These are phyloP conservation scores for Chorisops tibialis DNA, from an alignment of 2,888 invertebrate genomes.

Conservation along the genomic window DNA sequence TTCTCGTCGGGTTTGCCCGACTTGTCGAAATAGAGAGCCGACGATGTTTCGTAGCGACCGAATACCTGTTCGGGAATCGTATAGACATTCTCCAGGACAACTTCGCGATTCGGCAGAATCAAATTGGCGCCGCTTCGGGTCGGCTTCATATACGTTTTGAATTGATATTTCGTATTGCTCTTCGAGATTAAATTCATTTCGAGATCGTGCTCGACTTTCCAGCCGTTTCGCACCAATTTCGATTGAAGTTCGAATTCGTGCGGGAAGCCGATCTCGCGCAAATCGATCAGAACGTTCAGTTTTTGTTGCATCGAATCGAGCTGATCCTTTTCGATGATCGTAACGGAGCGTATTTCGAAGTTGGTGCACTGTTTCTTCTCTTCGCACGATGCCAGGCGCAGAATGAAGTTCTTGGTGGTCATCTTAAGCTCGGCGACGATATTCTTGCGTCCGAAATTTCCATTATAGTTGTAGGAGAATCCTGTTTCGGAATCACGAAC, in stretches of 20 bases:
- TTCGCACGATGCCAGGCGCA: conserved; percentile 70
- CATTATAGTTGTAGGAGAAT: conserved; percentile 62
- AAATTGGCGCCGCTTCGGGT: conserved; percentile 62
- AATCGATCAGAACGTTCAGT: conserved; percentile 64
- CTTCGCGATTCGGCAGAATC: conserved; percentile 65
- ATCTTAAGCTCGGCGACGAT: conserved; percentile 67
- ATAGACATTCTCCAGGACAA: conserved; percentile 61
- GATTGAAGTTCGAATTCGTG: conserved; percentile 72
- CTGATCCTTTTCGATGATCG: conserved; percentile 39
- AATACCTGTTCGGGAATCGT: conserved; percentile 54
- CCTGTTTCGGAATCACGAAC: conserved; percentile 63
- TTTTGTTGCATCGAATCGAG: conserved; percentile 57
- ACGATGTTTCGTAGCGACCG: conserved; percentile 62
- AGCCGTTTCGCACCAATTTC: conserved; percentile 58
- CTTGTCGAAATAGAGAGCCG: conserved; percentile 68
- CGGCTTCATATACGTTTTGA: conserved; percentile 64
- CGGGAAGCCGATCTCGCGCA: conserved; percentile 69
- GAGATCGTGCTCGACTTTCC: conserved; percentile 62
- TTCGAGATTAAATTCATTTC: conserved; percentile 69
- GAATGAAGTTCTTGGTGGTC: conserved; percentile 69
- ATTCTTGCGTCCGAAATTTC: conserved; percentile 66
- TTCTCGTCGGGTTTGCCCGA: conserved; percentile 67
- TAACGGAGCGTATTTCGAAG: conserved; percentile 55
- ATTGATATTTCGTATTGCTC: conserved; percentile 68
- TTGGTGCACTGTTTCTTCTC: conserved; percentile 76